Conservation (phyloP, 2,888 invertebrate species). For the Archaeoteleia sp. region DNA sequence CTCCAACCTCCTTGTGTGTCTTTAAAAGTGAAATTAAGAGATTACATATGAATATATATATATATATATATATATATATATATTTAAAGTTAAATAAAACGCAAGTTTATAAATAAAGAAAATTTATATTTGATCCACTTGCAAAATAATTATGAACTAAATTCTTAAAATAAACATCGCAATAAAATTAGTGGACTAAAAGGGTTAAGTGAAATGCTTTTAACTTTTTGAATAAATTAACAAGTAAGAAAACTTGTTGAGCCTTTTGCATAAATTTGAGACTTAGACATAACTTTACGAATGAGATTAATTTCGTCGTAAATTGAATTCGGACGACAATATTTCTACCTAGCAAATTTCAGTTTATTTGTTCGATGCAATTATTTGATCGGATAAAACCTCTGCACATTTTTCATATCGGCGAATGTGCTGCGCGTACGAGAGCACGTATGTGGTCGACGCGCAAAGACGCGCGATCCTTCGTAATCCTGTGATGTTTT, state of each 20-base stretch:
- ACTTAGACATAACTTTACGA: constrained; percentile 21
- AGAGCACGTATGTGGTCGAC: background rate
- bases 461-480: constrained; percentile 2
- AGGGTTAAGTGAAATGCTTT: constrained; percentile 20
- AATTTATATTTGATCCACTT: background rate
- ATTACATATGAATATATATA: background rate
- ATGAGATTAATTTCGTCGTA: constrained; percentile 24
- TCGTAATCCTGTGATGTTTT: background rate
- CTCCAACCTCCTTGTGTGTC: constrained; percentile 75
- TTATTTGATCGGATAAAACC: background rate
- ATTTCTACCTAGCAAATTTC: constrained; percentile 12
- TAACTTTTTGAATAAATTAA: constrained; percentile 35
- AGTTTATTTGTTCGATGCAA: background rate
- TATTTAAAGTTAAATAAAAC: background rate
- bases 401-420: constrained; percentile 1
- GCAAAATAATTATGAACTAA: constrained; percentile 14
- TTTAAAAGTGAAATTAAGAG: constrained; percentile 55
- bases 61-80: no score
- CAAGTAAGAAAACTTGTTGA: constrained; percentile 22
- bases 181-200: constrained; percentile 30
- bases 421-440: no score
- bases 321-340: constrained; percentile 31
- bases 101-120: background rate
- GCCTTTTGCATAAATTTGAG: constrained; percentile 30
- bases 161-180: constrained; percentile 2